These are phyloP conservation scores for Nettapus auritus DNA, from an alignment of 2,113 vertebrate species.

Conservation along the genomic window DNA sequence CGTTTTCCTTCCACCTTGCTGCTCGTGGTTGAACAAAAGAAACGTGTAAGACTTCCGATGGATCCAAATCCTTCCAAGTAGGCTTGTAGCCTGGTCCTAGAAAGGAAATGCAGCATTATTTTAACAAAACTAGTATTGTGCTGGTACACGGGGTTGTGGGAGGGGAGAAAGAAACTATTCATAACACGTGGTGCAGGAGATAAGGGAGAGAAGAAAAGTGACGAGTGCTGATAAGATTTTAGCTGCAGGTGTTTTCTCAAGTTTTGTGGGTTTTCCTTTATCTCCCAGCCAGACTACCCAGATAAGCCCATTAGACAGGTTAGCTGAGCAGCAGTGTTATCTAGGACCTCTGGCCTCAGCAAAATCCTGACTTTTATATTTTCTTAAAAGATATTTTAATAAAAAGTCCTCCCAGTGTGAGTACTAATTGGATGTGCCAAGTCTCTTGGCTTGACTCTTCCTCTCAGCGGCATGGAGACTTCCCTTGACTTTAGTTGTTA, in stretches of 20 bases:
- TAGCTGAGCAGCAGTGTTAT: slow-evolving; percentile 6
- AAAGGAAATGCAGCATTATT: neutral
- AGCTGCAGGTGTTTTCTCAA: slow-evolving; percentile 36
- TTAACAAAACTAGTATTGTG: slow-evolving; percentile 3
- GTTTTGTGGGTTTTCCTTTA: neutral
- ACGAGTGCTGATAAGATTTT: slow-evolving; percentile 41
- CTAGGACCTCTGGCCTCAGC: neutral
- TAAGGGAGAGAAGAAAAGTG: neutral
- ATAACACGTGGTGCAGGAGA: neutral
- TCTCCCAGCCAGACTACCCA: neutral
- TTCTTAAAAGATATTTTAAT: slow-evolving; percentile 19
- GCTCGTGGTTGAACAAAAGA: neutral
- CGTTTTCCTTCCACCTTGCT: neutral
- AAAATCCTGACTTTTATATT: slow-evolving; percentile 20
- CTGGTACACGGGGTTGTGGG: slow-evolving; percentile 11
- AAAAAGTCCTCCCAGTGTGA: neutral
- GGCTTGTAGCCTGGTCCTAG: neutral
- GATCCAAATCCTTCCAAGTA: neutral
- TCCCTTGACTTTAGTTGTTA: neutral
- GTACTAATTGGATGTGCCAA: neutral
- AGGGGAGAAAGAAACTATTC: slow-evolving; percentile 25
- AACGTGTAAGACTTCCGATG: neutral
- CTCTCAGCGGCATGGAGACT: neutral
- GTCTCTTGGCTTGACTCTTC: neutral
- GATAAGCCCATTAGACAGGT: slow-evolving; percentile 41